Conservation (phyloP, 2,888 invertebrate genomes). For the Latrodectus elegans region DNA sequence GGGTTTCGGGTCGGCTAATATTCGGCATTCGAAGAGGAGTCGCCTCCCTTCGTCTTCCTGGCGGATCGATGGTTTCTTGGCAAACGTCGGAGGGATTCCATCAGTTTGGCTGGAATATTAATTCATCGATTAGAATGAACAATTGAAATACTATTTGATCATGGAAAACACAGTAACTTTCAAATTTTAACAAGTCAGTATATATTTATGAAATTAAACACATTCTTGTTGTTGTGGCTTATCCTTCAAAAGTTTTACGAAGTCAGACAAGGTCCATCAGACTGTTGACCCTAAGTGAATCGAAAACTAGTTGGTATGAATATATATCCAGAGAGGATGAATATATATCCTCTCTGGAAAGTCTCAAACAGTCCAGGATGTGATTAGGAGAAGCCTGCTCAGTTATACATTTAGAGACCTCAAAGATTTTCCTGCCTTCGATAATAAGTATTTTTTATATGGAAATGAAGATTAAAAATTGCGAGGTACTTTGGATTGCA, state of each 20-base stretch:
- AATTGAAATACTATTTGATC: too few relatives aligned
- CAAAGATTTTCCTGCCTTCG: too few relatives aligned
- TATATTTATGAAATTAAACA: background rate
- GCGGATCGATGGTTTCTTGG: constrained; percentile 96
- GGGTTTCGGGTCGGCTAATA: constrained; percentile 93
- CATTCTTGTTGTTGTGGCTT: background rate
- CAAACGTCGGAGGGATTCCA: constrained; percentile 97
- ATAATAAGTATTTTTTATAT: too few relatives aligned
- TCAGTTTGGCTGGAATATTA: constrained; percentile 88
- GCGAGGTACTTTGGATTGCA: too few relatives aligned
- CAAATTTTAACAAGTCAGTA: background rate
- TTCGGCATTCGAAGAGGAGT: constrained; percentile 93
- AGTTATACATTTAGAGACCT: too few relatives aligned
- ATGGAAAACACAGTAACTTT: too few relatives aligned
- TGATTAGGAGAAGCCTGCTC: background rate
- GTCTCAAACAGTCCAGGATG: background rate
- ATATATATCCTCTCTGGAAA: background rate
- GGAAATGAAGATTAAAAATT: too few relatives aligned
- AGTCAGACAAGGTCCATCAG: background rate
- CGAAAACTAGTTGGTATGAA: background rate
- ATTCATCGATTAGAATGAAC: too few relatives aligned
- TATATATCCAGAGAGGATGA: background rate
- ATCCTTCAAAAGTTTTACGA: background rate
- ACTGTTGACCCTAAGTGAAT: background rate
- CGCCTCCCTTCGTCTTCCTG: constrained; percentile 92